Evolutionary conservation across 1,140 invertebrate species (phyloP).

Genomic region (Drosophila mayri): DNA sequence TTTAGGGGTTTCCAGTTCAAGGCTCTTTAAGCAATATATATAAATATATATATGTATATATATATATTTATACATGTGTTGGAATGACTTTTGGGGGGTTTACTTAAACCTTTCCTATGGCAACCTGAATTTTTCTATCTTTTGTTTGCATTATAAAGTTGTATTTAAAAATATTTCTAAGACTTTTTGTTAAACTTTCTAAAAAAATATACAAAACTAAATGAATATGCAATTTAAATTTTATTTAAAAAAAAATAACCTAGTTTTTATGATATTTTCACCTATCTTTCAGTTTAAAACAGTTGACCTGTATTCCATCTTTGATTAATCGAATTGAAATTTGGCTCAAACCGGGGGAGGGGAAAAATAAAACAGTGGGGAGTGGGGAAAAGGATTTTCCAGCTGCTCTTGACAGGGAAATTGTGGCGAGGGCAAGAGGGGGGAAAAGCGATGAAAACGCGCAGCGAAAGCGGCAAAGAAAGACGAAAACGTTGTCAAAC

Average conservation of each 20-base stretch:
- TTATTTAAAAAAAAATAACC: neutral
- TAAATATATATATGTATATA: slow-evolving; percentile 1
- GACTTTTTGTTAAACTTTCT: too few species aligned
- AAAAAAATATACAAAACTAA: neutral
- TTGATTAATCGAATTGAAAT: slow-evolving; percentile 49
- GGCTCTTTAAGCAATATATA: slow-evolving; percentile 51
- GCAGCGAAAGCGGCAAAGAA: slow-evolving; percentile 41
- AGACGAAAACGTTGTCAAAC: slow-evolving; percentile 60
- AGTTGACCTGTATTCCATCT: slow-evolving; percentile 35
- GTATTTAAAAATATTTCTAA: too few species aligned
- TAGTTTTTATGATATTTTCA: neutral
- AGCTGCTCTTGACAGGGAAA: slow-evolving; percentile 41
- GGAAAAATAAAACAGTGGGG: neutral
- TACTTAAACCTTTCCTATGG: neutral
- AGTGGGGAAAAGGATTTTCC: slow-evolving; percentile 30
- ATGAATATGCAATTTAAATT: neutral
- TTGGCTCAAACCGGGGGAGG: neutral
- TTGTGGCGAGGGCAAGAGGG: neutral
- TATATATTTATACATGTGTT: neutral
- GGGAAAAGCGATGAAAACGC: slow-evolving; percentile 26
- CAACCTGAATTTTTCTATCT: neutral
- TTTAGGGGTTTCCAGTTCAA: slow-evolving; percentile 58
- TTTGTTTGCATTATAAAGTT: too few species aligned
- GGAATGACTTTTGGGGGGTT: neutral
- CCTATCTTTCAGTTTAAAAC: slow-evolving; percentile 12